Evolutionary conservation across 2,888 invertebrate species (phyloP).

Genomic region (Drosophila infuscata): DNA sequence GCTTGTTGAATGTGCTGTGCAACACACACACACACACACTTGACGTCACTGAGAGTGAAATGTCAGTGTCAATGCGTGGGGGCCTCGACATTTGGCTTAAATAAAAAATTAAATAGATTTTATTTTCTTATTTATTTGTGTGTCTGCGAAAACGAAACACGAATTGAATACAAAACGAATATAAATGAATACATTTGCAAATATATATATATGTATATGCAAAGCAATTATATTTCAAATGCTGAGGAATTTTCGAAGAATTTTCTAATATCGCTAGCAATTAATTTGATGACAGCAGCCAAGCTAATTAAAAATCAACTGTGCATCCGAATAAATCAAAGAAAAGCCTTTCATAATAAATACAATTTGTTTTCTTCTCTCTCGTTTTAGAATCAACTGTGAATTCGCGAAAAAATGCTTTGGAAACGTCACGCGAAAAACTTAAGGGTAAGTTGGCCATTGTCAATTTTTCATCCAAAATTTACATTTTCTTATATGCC

Average conservation of each 20-base stretch:
- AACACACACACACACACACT: slow-evolving; percentile 12
- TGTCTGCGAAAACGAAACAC: not conserved
- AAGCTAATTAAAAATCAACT: not conserved
- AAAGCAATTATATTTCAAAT: not conserved
- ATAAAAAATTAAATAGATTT: slow-evolving; percentile 41
- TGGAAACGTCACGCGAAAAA: slow-evolving; percentile 79
- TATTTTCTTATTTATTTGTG: slow-evolving; percentile 17
- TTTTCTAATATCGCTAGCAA: not conserved
- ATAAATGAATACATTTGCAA: not conserved
- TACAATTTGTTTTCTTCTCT: slow-evolving; percentile 4
- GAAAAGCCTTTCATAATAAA: slow-evolving; percentile 1
- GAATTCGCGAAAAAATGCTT: slow-evolving; percentile 77
- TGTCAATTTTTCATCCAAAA: not conserved
- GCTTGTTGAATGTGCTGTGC: slow-evolving; percentile 14
- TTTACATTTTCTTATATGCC: accelerated
- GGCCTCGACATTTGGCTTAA: slow-evolving; percentile 51
- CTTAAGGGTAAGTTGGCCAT: slow-evolving; percentile 65
- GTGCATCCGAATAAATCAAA: not conserved
- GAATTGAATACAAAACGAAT: slow-evolving; percentile 1
- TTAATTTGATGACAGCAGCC: not conserved
- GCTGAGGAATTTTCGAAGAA: not conserved
- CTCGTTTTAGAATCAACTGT: slow-evolving; percentile 75
- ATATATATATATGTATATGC: not conserved
- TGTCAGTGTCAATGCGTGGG: slow-evolving; percentile 80
- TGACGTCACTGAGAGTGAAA: slow-evolving; percentile 69